Evolutionary conservation across 2,113 vertebrate species (phyloP).

Genomic region (Rhabdornis inornatus): DNA sequence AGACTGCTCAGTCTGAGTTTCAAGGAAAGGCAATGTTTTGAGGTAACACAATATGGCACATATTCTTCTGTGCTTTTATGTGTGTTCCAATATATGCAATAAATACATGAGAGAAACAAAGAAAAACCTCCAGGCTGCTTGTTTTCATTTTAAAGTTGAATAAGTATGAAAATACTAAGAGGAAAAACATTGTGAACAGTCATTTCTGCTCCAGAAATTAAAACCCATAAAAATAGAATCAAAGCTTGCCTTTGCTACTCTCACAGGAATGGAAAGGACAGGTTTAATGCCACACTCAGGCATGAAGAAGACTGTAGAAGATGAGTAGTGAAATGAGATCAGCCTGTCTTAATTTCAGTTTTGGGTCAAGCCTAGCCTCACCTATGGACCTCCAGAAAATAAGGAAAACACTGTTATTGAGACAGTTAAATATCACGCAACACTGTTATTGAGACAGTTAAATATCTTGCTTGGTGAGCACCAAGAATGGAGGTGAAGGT

Average conservation of each 20-base stretch:
- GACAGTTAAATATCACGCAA: not conserved
- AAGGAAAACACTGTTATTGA: not conserved
- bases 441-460: not conserved
- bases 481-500: not conserved
- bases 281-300: not conserved
- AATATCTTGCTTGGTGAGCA: not conserved
- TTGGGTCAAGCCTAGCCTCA: not conserved
- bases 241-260: not conserved
- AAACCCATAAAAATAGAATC: not conserved
- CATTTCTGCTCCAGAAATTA: not conserved
- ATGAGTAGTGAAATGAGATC: not conserved
- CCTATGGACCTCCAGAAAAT: not conserved
- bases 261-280: not conserved
- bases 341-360: not conserved
- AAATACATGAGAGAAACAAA: not conserved
- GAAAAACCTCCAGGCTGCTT: not conserved
- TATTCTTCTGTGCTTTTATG: not conserved
- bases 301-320: not conserved
- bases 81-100: not conserved
- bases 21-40: not conserved
- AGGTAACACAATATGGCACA: not conserved
- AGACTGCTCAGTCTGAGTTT: not conserved
- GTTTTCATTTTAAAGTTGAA: not conserved
- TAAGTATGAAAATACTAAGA: not conserved
- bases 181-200: not conserved